These are phyloP conservation scores for Melopsittacus undulatus DNA, from an alignment of 2,797 vertebrate species.

Conservation along the genomic window DNA sequence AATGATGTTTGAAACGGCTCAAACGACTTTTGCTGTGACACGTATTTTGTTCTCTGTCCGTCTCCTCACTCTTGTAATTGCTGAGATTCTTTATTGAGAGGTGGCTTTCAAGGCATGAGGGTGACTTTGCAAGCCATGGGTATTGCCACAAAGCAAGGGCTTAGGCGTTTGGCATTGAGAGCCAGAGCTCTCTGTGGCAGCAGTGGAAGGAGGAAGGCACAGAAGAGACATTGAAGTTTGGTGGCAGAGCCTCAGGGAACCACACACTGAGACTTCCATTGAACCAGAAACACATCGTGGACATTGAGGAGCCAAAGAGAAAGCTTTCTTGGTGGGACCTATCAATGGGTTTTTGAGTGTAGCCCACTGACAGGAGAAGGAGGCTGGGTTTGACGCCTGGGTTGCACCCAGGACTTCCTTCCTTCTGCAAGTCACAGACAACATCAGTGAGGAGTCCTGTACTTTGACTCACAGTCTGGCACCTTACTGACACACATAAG, in stretches of 20 bases:
- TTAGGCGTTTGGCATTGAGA: accelerated
- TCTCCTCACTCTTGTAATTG: not conserved
- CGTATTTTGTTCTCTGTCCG: not conserved
- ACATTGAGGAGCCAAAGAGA: not conserved
- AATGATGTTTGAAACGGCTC: not conserved
- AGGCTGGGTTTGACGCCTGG: not conserved
- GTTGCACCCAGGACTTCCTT: not conserved
- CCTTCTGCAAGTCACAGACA: not conserved
- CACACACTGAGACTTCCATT: not conserved
- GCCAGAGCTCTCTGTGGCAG: not conserved
- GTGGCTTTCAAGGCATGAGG: not conserved
- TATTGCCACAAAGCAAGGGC: not conserved
- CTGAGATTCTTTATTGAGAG: not conserved
- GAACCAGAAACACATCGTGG: not conserved
- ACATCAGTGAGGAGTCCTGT: not conserved
- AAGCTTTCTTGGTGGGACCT: not conserved
- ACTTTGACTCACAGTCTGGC: not conserved
- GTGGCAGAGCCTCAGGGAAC: not conserved
- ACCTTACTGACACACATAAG: not conserved
- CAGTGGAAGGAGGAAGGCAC: not conserved
- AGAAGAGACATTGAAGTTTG: not conserved
- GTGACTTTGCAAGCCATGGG: not conserved
- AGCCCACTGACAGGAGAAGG: not conserved
- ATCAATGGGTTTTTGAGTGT: not conserved
- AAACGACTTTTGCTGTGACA: not conserved